These are phyloP conservation scores for Dendrocopos noguchii DNA, from an alignment of 2,113 vertebrate species.

Conservation along the genomic window DNA sequence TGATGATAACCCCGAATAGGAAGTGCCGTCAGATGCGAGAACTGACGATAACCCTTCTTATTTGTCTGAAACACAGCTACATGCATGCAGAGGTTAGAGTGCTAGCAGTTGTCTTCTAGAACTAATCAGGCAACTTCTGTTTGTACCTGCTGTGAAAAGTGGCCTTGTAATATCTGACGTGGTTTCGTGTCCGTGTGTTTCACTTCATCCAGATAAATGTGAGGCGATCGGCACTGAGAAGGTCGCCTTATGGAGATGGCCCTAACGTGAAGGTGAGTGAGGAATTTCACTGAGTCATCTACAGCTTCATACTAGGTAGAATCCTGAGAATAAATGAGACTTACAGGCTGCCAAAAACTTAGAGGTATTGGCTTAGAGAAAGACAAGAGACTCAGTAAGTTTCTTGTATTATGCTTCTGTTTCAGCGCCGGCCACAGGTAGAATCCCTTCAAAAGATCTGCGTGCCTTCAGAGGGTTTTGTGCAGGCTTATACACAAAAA, in stretches of 20 bases:
- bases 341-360: fast-evolving
- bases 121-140: fast-evolving
- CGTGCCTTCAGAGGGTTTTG: no score
- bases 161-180: fast-evolving
- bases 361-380: no score
- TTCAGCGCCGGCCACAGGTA: no score
- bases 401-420: no score
- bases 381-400: no score
- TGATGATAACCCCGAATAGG: constrained; percentile 91
- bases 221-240: fast-evolving
- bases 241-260: fast-evolving
- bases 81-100: fast-evolving
- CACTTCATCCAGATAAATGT: background rate
- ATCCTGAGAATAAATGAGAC: no score
- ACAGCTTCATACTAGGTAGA: fast-evolving
- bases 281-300: fast-evolving
- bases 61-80: constrained; percentile 67
- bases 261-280: background rate
- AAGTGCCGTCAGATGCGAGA: constrained; percentile 96
- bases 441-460: no score
- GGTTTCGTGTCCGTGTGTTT: background rate
- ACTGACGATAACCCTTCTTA: constrained; percentile 82
- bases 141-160: background rate
- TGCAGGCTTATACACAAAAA: no score
- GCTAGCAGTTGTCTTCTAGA: background rate